These are phyloP conservation scores for Tachysurus fulvidraco DNA, from an alignment of 2,113 vertebrate genomes.

Conservation along the genomic window DNA sequence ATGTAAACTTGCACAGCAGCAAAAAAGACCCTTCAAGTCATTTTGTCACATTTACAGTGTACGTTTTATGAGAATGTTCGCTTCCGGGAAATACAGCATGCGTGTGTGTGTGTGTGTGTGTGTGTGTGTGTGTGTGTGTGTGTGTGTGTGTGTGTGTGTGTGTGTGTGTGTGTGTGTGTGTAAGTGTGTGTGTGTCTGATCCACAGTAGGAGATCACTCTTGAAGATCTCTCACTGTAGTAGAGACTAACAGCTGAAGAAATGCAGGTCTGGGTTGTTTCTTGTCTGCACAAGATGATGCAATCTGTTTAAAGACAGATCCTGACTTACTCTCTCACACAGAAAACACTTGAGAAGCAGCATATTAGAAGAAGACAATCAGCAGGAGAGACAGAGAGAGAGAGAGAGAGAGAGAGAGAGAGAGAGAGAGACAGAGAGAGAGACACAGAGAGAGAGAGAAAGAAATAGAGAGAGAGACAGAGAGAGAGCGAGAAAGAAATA, in stretches of 20 bases:
- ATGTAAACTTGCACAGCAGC: background rate
- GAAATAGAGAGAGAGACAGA: slow-evolving; percentile 18
- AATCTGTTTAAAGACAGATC: background rate
- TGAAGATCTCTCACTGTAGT: background rate
- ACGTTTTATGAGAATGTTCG: slow-evolving; percentile 14
- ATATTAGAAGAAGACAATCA: slow-evolving; percentile 6
- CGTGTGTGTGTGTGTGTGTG: background rate
- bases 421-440: slow-evolving; percentile 19
- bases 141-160: background rate
- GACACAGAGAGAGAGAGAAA: no score
- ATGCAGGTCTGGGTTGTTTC: slow-evolving; percentile 6
- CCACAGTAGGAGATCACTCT: background rate
- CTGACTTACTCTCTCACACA: background rate
- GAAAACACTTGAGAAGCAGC: slow-evolving; percentile 24
- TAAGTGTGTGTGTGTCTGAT: background rate
- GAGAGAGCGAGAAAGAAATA: slow-evolving; percentile 6
- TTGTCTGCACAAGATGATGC: background rate
- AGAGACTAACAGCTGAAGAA: background rate
- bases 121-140: background rate
- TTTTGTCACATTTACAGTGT: slow-evolving; percentile 7
- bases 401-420: slow-evolving; percentile 15
- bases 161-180: no score
- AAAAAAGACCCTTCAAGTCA: background rate
- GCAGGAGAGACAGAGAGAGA: background rate
- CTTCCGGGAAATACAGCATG: slow-evolving; percentile 6